Percentiles rank a stretch among this genome's conserved stretches.
Evolutionary conservation across 1,140 invertebrate genomes (phyloP).

Genomic region (Goniozus legneri): DNA sequence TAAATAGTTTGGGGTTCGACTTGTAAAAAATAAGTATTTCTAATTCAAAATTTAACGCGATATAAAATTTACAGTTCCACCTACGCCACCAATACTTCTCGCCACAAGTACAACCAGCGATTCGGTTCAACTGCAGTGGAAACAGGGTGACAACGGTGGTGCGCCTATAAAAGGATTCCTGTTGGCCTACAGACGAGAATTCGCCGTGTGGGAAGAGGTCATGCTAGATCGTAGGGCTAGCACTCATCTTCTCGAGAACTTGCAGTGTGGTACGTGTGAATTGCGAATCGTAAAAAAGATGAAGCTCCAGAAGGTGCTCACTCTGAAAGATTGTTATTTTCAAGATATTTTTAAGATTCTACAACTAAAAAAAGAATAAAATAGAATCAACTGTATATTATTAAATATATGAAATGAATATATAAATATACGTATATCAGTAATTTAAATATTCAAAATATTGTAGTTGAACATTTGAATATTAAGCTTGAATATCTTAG

Average conservation of each 20-base stretch:
- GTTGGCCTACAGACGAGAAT: constrained; percentile 58
- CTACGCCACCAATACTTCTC: constrained; percentile 50
- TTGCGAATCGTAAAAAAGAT: too few relatives aligned
- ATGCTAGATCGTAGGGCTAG: constrained; percentile 44
- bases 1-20: constrained; percentile 11
- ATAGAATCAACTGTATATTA: too few relatives aligned
- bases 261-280: constrained; percentile 63
- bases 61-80: constrained; percentile 53
- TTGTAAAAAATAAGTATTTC: constrained; percentile 19
- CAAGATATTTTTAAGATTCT: too few relatives aligned
- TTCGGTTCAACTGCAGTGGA: constrained; percentile 55
- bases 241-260: constrained; percentile 55
- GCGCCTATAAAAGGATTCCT: constrained; percentile 57
- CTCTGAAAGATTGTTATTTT: too few relatives aligned
- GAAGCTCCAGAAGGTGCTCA: too few relatives aligned
- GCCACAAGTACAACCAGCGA: constrained; percentile 51
- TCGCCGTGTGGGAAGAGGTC: constrained; percentile 60
- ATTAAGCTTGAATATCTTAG: too few relatives aligned
- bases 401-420: too few relatives aligned
- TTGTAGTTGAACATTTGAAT: too few relatives aligned
- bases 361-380: too few relatives aligned
- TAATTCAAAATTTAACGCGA: constrained; percentile 36
- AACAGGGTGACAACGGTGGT: constrained; percentile 55
- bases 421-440: too few relatives aligned
- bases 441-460: too few relatives aligned